These are phyloP conservation scores for Xylota segnis DNA, from an alignment of 2,888 invertebrate genomes.

Conservation along the genomic window DNA sequence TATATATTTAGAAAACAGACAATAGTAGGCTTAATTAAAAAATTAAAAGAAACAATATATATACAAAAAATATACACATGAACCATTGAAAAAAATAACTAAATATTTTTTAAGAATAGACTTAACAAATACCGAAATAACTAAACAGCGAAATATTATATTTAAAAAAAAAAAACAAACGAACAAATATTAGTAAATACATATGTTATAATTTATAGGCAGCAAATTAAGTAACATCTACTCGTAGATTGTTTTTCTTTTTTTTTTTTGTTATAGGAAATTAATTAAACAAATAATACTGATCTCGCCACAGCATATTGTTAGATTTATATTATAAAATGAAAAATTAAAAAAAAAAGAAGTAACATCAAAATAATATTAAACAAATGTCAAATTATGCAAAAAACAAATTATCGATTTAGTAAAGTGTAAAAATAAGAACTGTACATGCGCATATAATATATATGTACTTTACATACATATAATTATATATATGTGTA, in stretches of 20 bases:
- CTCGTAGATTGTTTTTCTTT: slow-evolving; percentile 1
- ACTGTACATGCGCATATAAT: neutral
- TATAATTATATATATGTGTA: neutral
- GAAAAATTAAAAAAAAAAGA: neutral
- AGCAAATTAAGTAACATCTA: slow-evolving; percentile 8
- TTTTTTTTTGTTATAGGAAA: slow-evolving; percentile 9
- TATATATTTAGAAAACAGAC: slow-evolving; percentile 78
- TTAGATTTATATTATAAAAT: neutral
- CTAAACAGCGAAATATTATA: slow-evolving; percentile 13
- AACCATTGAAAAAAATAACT: slow-evolving; percentile 27
- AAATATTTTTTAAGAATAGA: slow-evolving; percentile 31
- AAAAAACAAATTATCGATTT: neutral
- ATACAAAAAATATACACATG: slow-evolving; percentile 61
- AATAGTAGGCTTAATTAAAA: slow-evolving; percentile 79
- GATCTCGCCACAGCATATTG: slow-evolving; percentile 51
- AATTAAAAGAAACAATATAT: slow-evolving; percentile 45
- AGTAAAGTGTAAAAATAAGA: neutral
- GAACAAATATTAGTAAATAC: slow-evolving; percentile 19
- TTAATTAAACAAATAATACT: slow-evolving; percentile 23
- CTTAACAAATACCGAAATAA: slow-evolving; percentile 14
- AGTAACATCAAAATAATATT: neutral
- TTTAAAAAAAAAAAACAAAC: slow-evolving; percentile 10
- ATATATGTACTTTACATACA: neutral
- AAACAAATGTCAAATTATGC: neutral
- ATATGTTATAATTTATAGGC: neutral